phyloP scores from a whole-genome alignment of 2,888 invertebrate species.

The Itoplectis maculator region DNA sequence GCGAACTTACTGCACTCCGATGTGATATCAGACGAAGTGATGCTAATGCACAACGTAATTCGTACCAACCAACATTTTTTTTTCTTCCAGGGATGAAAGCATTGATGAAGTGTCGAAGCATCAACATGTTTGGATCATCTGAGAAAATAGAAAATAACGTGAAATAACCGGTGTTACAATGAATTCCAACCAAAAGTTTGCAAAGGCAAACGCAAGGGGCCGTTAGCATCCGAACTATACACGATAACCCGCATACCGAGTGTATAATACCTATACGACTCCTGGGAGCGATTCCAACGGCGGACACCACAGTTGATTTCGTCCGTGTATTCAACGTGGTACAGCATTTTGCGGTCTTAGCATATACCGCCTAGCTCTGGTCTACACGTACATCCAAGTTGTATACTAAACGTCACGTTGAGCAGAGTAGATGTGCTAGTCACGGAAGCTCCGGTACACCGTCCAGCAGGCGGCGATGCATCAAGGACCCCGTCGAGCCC shows the following conservation, averaged over 20 bases:
- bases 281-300: background rate
- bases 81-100: too few relatives aligned
- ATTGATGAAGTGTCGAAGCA: too few relatives aligned
- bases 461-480: constrained; percentile 77
- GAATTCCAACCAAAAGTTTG: background rate
- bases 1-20: background rate
- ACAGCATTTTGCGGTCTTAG: background rate
- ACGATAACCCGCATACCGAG: background rate
- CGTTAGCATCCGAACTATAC: background rate
- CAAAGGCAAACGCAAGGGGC: background rate
- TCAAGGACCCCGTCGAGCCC: constrained; percentile 72
- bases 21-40: background rate
- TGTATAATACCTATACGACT: background rate
- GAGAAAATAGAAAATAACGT: too few relatives aligned
- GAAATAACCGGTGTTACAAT: too few relatives aligned
- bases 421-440: constrained; percentile 65
- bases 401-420: constrained; percentile 56
- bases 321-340: constrained; percentile 1
- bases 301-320: constrained; percentile 15
- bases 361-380: constrained; percentile 8
- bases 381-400: constrained; percentile 7
- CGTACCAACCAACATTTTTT: background rate
- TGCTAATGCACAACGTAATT: background rate
- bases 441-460: constrained; percentile 76
- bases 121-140: too few relatives aligned